Evolutionary conservation across 2,888 invertebrate genomes (phyloP), one percentile per base, ranked within the genome.

Genomic region (Priapulus caudatus): DNA sequence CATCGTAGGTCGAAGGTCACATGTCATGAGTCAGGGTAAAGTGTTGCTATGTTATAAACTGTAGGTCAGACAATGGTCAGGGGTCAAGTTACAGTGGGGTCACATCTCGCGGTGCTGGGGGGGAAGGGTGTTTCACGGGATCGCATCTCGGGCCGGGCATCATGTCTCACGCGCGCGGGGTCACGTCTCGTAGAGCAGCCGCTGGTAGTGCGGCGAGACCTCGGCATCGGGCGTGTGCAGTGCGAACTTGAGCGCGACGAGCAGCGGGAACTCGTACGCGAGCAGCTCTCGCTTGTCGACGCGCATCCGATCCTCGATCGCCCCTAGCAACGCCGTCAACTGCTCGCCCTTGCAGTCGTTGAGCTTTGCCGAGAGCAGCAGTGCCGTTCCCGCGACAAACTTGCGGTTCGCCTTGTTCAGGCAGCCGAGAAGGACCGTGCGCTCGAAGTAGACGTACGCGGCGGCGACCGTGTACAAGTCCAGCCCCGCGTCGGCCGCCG

Each of bases 381-480:
- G 76, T 70, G 93, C 91, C 15, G 93, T 91, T 43, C 91, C 95
- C 16, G 95, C 93, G 69, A 92, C 92, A 54, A 92, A 75, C 73
- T 95, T 97, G 46, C 97, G 79, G 68, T 97, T 97, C 67, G 83
- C 83, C 72, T 97, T 98, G 66, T 90, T 61, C 3, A 61, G 61
- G 24, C 33, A 19, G 48, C 33, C 33, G 33, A 33, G n/a, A 10
- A 93, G 76, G 61, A 97, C 91, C 51, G 97, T 76, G 70, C 92
- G 92, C 71, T 98, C 97, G 72, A 95, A 97, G 74, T 91, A 97
- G n/a, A 95, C 95, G 68, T 91, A 95, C 0, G 93, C 87, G 70
- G 92, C 91, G 18, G 97, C 93, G 18, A 97, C 86, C 1, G 90
- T 90, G 56, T 93, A 75, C 54, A 92, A 75, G 74, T 97, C 95